Evolutionary conservation across 2,888 invertebrate species (phyloP).

Genomic region (Drosophila formosana): DNA sequence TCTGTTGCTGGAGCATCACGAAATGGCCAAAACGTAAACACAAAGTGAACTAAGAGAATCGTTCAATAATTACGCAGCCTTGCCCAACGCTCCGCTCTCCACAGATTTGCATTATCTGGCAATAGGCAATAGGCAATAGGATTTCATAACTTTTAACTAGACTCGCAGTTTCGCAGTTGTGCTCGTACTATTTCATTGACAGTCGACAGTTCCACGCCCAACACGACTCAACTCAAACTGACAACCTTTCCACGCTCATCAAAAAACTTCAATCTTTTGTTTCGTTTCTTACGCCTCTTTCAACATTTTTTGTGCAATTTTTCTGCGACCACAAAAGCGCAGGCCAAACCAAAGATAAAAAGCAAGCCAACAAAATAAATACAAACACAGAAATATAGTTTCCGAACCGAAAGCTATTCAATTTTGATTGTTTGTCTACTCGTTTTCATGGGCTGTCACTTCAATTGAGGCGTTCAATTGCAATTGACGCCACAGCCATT

Average conservation of each 20-base stretch:
- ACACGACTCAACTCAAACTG: slow-evolving; percentile 17
- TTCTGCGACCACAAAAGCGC: slow-evolving; percentile 31
- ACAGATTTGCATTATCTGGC: slow-evolving; percentile 58
- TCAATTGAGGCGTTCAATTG: slow-evolving; percentile 65
- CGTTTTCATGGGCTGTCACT: slow-evolving; percentile 74
- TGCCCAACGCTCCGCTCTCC: slow-evolving; percentile 19
- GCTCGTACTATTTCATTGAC: slow-evolving; percentile 62
- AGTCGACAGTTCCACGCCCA: slow-evolving; percentile 50
- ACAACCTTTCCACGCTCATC: slow-evolving; percentile 58
- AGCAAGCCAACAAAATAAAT: no score
- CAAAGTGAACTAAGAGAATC: slow-evolving; percentile 24
- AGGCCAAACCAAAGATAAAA: slow-evolving; percentile 14
- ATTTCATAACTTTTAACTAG: slow-evolving; percentile 53
- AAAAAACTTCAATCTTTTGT: slow-evolving; percentile 43
- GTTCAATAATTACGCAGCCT: slow-evolving; percentile 45
- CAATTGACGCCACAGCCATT: slow-evolving; percentile 60
- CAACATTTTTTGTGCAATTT: slow-evolving; percentile 56
- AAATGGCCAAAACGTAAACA: slow-evolving; percentile 26
- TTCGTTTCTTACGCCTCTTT: slow-evolving; percentile 45
- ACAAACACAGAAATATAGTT: slow-evolving; percentile 24
- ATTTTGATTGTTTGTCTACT: slow-evolving; percentile 64
- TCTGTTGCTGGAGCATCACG: slow-evolving; percentile 44
- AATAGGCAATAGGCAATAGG: slow-evolving; percentile 19
- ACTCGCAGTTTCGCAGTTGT: slow-evolving; percentile 6
- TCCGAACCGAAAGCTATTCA: slow-evolving; percentile 56